Base-by-base conservation (phyloP, 2,888 invertebrate species). In the Orthosia incerta region DNA sequence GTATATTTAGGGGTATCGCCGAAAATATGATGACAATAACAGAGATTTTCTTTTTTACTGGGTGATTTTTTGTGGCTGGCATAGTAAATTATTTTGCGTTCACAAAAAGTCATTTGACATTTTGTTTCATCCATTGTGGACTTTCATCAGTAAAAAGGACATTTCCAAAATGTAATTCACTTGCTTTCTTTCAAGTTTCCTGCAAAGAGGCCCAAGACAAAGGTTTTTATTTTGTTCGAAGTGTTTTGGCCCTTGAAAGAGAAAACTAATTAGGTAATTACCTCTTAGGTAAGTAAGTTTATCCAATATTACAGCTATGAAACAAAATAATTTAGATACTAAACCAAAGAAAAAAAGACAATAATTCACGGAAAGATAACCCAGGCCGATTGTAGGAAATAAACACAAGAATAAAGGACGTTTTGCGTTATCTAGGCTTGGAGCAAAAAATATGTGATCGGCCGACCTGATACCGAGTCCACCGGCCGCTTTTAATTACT, bases 361-460 rank as follows among this genome's bases (percentile, higher is more conserved):
- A 74, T 79, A 84, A 74, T 62, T 84, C 72, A 79, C 71, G 56
- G 60, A 81, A 67, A 82, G 83, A 86, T 84, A 74, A 80, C 74
- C 51, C 72, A 79, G 73, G 76, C 71, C 73, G 85, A 75, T 72
- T 77, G 79, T 64, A 67, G 74, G 74, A 75, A 74, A 83, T 86
- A 86, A 86, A 86, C 79, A 86, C 51, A 46, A 53, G 60, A 75
- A 76, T 74, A 84, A 85, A 62, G 75, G 77, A 83, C 85, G 59
- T 67, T 79, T 62, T 64, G 60, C 55, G 76, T 85, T 85, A 86
- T 86, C 85, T 62, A 76, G 65, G 31, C 57, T n/a, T 48, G 20
- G 76, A 53, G 53, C 55, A 76, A 84, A 85, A 86, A 86, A 86
- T 85, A 86, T 86, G 85, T 66, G 85, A 86, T 86, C 66, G 85